phyloP scores from a whole-genome alignment of 2,113 vertebrate genomes.

The Pygoscelis antarcticus region DNA sequence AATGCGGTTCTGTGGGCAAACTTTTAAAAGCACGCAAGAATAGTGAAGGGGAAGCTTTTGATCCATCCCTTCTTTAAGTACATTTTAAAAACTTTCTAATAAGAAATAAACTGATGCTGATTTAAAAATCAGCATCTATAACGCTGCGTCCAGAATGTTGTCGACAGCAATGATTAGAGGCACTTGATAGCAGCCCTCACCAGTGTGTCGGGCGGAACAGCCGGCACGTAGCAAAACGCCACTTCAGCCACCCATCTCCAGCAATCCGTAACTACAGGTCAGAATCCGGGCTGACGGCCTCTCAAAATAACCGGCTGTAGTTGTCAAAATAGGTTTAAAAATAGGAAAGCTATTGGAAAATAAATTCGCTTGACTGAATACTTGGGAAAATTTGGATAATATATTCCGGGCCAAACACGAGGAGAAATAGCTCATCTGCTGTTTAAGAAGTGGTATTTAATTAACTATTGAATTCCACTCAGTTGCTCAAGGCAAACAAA shows the following conservation, averaged over 20 bases:
- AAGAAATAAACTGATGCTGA: neutral
- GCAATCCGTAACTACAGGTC: neutral
- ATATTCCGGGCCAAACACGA: conserved; percentile 28
- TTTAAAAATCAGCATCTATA: neutral
- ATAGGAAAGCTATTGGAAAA: neutral
- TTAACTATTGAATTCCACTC: conserved; percentile 63
- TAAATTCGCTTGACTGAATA: neutral
- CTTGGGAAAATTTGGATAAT: neutral
- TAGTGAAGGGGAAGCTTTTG: neutral
- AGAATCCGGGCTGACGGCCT: neutral
- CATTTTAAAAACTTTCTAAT: neutral
- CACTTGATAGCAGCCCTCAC: neutral
- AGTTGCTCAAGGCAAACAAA: conserved; percentile 62
- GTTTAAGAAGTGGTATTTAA: conserved; percentile 36
- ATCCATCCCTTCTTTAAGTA: neutral
- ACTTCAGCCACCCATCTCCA: neutral
- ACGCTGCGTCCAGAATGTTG: neutral
- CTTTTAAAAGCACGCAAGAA: neutral
- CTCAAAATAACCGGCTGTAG: neutral
- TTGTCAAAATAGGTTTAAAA: neutral
- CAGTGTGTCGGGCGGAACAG: neutral
- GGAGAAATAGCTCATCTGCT: conserved; percentile 8
- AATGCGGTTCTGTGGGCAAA: neutral
- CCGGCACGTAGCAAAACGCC: neutral
- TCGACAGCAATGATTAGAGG: neutral